Percentiles rank a stretch among this genome's conserved stretches.
Evolutionary conservation across 2,797 vertebrate genomes (phyloP).

Genomic region (Galago senegalensis): DNA sequence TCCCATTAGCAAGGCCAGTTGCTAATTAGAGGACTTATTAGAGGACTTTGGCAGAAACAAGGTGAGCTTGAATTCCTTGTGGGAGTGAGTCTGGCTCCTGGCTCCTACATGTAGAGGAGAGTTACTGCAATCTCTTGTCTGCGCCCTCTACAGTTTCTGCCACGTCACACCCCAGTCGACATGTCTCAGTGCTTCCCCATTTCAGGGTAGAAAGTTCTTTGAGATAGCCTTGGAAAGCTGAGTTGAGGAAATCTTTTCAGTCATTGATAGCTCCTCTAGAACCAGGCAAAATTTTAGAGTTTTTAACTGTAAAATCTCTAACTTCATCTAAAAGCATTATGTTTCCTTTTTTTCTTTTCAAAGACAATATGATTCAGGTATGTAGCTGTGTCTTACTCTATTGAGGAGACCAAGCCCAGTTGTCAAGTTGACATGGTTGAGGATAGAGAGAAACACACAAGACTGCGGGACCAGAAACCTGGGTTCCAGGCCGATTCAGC

Average conservation of each 20-base stretch:
- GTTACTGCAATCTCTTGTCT: background rate
- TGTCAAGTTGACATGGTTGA: background rate
- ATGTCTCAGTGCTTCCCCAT: background rate
- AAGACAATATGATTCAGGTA: background rate
- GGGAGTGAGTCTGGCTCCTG: background rate
- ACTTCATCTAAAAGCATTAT: constrained; percentile 8
- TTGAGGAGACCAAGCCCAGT: background rate
- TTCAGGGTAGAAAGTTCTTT: background rate
- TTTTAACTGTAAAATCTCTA: constrained; percentile 16
- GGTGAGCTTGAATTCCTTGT: rapidly evolving
- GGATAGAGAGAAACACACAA: background rate
- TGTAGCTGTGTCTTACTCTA: background rate
- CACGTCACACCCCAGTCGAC: background rate
- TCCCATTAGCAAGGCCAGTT: background rate
- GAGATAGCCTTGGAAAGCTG: background rate
- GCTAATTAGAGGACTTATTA: background rate
- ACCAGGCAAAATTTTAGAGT: background rate
- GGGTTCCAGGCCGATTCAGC: background rate
- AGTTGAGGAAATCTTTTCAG: background rate
- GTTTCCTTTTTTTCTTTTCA: background rate
- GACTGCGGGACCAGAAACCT: background rate
- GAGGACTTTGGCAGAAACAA: background rate
- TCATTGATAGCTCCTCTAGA: background rate
- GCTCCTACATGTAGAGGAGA: background rate
- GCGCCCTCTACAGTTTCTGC: background rate